Evolutionary conservation across 2,113 vertebrate species (phyloP).

Genomic region (Saccopteryx leptura): DNA sequence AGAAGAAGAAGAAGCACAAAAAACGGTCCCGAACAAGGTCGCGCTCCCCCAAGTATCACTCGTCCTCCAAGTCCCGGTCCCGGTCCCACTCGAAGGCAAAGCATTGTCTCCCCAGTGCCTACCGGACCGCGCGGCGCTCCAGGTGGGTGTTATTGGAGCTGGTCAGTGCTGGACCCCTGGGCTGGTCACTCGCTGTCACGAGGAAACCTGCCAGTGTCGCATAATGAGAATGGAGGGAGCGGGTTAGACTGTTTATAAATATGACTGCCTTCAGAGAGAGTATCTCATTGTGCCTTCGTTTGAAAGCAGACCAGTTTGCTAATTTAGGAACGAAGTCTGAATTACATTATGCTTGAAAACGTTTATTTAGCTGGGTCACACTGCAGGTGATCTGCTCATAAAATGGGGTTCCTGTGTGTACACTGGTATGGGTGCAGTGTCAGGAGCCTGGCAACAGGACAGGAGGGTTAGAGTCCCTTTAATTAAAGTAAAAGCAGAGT

Average conservation of each 20-base stretch:
- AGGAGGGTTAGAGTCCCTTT: not conserved
- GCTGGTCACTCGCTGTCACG: not conserved
- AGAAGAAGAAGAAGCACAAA: slow-evolving; percentile 97
- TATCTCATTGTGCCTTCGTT: not conserved
- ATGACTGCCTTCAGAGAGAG: too few species aligned
- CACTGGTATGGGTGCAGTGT: too few species aligned
- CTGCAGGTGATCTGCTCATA: not conserved
- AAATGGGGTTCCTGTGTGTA: not conserved
- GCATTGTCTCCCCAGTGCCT: slow-evolving; percentile 96
- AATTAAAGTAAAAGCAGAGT: slow-evolving; percentile 41
- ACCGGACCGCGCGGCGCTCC: slow-evolving; percentile 93
- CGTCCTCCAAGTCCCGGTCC: slow-evolving; percentile 89
- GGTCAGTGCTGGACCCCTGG: too few species aligned
- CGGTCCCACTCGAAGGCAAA: slow-evolving; percentile 93
- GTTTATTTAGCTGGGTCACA: not conserved
- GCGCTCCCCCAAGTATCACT: slow-evolving; percentile 90
- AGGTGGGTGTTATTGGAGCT: slow-evolving; percentile 87
- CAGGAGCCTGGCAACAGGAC: not conserved
- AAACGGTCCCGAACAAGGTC: slow-evolving; percentile 94
- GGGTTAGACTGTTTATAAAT: too few species aligned
- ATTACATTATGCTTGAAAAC: not conserved
- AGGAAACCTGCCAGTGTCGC: not conserved
- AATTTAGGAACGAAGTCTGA: too few species aligned
- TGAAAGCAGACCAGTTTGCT: not conserved
- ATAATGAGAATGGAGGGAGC: too few species aligned